These are phyloP conservation scores for Peromyscus attwateri DNA, from an alignment of 2,797 vertebrate genomes.

Conservation along the genomic window DNA sequence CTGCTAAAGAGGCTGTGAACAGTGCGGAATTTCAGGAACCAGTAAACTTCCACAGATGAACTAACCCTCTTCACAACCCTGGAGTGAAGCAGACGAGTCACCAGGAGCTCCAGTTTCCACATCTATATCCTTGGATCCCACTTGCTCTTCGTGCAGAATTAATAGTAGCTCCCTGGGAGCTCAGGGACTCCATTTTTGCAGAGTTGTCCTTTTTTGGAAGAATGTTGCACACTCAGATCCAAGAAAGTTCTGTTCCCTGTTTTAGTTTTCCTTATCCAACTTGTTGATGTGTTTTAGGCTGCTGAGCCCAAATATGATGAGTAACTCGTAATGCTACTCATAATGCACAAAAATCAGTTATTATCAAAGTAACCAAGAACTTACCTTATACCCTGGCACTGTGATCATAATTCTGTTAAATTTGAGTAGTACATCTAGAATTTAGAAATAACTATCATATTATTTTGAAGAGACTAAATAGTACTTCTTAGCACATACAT, in stretches of 20 bases:
- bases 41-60: conserved; percentile 23
- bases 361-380: conserved; percentile 30
- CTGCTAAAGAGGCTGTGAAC: neutral
- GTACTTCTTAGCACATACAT: neutral
- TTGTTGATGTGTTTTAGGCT: conserved; percentile 52
- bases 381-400: neutral
- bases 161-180: neutral
- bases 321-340: conserved; percentile 37
- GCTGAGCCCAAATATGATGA: conserved; percentile 54
- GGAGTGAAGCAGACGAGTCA: neutral
- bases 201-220: conserved; percentile 79
- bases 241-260: conserved; percentile 56
- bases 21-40: neutral
- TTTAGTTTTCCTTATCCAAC: conserved; percentile 66
- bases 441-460: conserved; percentile 35
- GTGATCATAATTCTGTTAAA: neutral
- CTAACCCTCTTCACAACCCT: neutral
- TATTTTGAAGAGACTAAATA: conserved; percentile 29
- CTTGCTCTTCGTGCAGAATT: conserved; percentile 30
- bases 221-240: conserved; percentile 44
- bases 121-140: neutral
- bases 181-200: conserved; percentile 60
- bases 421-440: neutral
- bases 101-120: neutral
- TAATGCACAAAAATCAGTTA: conserved; percentile 53